A percentile compares a stretch with the other conserved stretches of the same genome.
Evolutionary conservation across 2,888 invertebrate species (phyloP).

Genomic region (Metalampra italica): DNA sequence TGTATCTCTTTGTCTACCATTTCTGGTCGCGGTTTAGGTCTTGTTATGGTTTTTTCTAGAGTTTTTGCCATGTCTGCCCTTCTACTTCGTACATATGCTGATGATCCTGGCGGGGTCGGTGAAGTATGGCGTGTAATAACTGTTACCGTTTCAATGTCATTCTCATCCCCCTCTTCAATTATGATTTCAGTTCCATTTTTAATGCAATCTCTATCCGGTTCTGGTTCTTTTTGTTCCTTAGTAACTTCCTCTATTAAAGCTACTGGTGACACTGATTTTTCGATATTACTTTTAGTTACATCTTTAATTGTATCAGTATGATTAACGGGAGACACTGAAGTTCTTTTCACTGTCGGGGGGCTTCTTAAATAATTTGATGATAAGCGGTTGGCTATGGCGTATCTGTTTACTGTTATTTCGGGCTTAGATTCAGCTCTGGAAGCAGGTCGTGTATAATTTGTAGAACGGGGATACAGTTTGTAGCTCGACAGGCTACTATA

Average conservation of each 20-base stretch:
- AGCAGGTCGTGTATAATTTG: slow-evolving; percentile 54
- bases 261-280: slow-evolving; percentile 30
- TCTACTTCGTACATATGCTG: slow-evolving; percentile 80
- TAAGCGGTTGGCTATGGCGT: slow-evolving; percentile 62
- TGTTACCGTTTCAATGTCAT: slow-evolving; percentile 71
- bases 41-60: slow-evolving; percentile 83
- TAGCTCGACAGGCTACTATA: slow-evolving; percentile 71
- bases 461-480: slow-evolving; percentile 73
- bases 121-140: slow-evolving; percentile 88
- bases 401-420: slow-evolving; percentile 51
- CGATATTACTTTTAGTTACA: slow-evolving; percentile 32
- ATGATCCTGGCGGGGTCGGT: slow-evolving; percentile 84
- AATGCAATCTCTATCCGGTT: slow-evolving; percentile 19
- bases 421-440: slow-evolving; percentile 50
- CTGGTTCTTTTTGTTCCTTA: slow-evolving; percentile 20
- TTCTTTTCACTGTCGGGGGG: slow-evolving; percentile 56
- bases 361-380: slow-evolving; percentile 65
- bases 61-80: slow-evolving; percentile 86
- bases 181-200: slow-evolving; percentile 22
- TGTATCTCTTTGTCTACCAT: slow-evolving; percentile 86
- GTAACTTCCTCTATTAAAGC: slow-evolving; percentile 33
- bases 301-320: slow-evolving; percentile 27
- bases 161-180: slow-evolving; percentile 29
- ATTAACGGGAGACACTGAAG: slow-evolving; percentile 58
- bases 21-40: slow-evolving; percentile 75